Evolutionary conservation across 2,113 vertebrate genomes (phyloP), one percentile per base, ranked within the genome.

Genomic region (Apodemus speciosus): DNA sequence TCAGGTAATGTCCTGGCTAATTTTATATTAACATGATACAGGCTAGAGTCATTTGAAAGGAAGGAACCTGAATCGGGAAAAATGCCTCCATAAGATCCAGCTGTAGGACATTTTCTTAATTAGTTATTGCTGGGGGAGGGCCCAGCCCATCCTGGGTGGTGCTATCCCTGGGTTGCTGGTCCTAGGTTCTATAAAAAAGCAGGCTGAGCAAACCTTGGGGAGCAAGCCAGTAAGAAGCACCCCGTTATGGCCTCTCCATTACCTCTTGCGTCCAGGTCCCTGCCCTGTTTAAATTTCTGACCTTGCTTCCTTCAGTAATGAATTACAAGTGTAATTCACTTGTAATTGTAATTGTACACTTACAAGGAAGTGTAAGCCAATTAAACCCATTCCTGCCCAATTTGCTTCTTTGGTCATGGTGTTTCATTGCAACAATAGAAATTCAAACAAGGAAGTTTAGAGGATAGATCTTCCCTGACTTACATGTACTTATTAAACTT

Each of bases 401-500:
- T 38, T 83, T 62, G 14, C 38, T 83, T 83, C 30, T 62, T 43
- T 43, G 2, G 80, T 83, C 56, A 43, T 83, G 13, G 23, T 62
- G 56, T 62, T 62, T 43, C 8, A 62, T 62, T 62, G 15, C 7
- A 43, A 43, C 56, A 83, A 30, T 62, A 43, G 38, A 27, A 62
- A 43, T 38, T 8, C 40, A 49, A 13, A 40, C 77, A 58, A n/a
- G 60, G 2, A 56, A n/a, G 62, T 84, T 77, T n/a, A 85, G 32
- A 87, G 25, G 35, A 87, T 49, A 21, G 21, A 14, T 76, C 40
- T 9, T 91, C 64, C 77, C 64, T 79, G 38, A 79, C 53, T 49
- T 86, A 79, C 46, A 64, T 68, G 23, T 85, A 30, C 58, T 73
- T 27, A 16, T 71, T 90, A 80, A 88, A 88, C 60, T 87, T 87